These are phyloP conservation scores for Ypsolopha sequella DNA, from an alignment of 2,888 invertebrate genomes.

Conservation along the genomic window DNA sequence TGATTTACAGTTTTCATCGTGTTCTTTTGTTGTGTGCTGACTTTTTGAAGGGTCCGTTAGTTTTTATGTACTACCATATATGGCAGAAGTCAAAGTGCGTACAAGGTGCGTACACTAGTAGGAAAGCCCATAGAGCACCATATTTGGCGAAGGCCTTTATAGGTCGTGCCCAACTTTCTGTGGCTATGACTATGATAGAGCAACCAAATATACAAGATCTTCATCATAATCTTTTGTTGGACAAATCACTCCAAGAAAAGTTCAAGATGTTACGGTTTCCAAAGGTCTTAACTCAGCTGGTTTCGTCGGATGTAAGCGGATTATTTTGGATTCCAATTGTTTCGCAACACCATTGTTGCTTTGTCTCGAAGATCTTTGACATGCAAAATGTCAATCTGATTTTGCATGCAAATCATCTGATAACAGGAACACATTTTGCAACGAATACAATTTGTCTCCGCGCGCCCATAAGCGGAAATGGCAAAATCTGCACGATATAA, in stretches of 20 bases:
- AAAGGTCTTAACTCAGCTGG: background rate
- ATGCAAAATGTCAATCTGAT: slow-evolving; percentile 2
- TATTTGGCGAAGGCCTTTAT: slow-evolving; percentile 1
- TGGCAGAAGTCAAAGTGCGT: background rate
- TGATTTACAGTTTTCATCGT: too few relatives aligned
- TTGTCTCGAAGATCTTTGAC: background rate
- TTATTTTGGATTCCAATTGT: slow-evolving; percentile 6
- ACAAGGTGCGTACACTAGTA: background rate
- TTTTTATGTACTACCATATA: too few relatives aligned
- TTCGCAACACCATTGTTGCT: slow-evolving; percentile 12
- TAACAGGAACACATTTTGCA: background rate
- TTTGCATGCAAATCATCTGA: background rate
- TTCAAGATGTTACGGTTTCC: background rate
- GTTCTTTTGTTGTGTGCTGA: too few relatives aligned
- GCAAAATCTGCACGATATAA: too few relatives aligned
- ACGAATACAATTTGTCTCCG: background rate
- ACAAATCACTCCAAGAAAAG: background rate
- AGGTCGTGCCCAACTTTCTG: slow-evolving; percentile 1
- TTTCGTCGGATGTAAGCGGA: background rate
- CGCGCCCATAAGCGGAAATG: background rate
- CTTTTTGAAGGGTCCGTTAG: too few relatives aligned
- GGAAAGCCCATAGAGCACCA: background rate
- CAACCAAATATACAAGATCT: background rate
- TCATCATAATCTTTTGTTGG: too few relatives aligned
- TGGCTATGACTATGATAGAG: background rate